Evolutionary conservation across 2,888 invertebrate genomes (phyloP), one percentile per base, ranked within the genome.

Genomic region (Cephus sareptanus): DNA sequence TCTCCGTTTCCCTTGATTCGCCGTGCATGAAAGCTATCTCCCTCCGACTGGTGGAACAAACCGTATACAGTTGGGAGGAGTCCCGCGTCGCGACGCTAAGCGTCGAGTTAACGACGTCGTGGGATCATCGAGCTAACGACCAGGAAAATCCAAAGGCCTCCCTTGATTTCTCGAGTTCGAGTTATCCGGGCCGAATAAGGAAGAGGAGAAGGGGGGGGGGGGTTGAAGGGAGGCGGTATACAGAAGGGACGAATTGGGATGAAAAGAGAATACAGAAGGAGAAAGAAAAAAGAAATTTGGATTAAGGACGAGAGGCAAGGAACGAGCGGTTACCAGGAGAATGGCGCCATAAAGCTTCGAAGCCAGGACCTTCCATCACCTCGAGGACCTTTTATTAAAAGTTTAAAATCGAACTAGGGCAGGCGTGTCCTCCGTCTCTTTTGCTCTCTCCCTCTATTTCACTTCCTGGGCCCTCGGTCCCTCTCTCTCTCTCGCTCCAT

Each of bases 401-500:
- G 83, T 79, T 83, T 83, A 83, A 75, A 81, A 76, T 73, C 83
- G 79, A 83, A 79, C 81, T 83, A 76, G 70, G 40, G 40, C 40
- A 15, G 15, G 15, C 40, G 40, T 40, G 40, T 40, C 40, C 40
- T 40, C 30, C 15, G 0, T 70, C 30, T 33, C 70, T 70, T 33
- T 70, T 15, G 4, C 70, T 70, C 3, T 70, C 9, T 33, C 70
- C 0, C 70, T 70, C 11, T 13, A 2, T 70, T 4, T 70, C 70
- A 4, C 70, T 70, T 11, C 30, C 70, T 33, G 11, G 11, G 2
- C 69, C n/a, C 69, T 69, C 69, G n/a, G 3, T 70, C 70, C 4
- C 30, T n/a, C 4, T 70, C 34, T 34, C 34, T 34, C 11, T 34
- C 11, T 34, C 34, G 4, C 34, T 34, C 34, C 9, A 1, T 34